These are phyloP conservation scores for Tinamus guttatus DNA, from an alignment of 2,113 vertebrate genomes.

Conservation along the genomic window DNA sequence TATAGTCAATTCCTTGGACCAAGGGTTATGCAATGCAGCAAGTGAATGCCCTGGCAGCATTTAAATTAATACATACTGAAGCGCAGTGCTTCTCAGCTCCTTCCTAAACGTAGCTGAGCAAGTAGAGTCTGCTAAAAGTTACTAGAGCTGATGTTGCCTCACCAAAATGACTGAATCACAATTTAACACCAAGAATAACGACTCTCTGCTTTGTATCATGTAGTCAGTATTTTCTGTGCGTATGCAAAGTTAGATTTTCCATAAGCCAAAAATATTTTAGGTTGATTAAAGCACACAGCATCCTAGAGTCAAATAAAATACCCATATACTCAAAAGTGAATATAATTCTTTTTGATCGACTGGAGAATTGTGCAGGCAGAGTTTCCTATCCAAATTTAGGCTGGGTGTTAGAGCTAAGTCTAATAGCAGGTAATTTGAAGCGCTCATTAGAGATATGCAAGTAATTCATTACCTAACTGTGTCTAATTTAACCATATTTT, in stretches of 20 bases:
- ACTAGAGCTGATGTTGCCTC: not conserved
- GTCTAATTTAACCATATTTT: slow-evolving; percentile 61
- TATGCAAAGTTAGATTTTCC: not conserved
- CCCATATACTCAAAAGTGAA: slow-evolving; percentile 28
- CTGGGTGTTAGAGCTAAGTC: slow-evolving; percentile 27
- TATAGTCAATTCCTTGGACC: not conserved
- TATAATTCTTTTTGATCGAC: slow-evolving; percentile 33
- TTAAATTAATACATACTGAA: not conserved
- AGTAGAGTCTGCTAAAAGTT: not conserved
- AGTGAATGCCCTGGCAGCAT: not conserved
- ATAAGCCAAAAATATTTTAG: not conserved
- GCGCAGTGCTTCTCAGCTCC: not conserved
- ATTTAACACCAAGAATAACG: not conserved
- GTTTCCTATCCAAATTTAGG: slow-evolving; percentile 41
- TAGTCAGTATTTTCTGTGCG: not conserved
- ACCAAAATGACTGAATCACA: not conserved
- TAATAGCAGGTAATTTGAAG: slow-evolving; percentile 45
- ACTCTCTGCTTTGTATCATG: not conserved
- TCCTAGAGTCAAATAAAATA: slow-evolving; percentile 48
- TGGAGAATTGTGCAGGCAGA: slow-evolving; percentile 6
- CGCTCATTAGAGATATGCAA: slow-evolving; percentile 49
- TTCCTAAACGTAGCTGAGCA: not conserved
- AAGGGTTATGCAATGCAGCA: not conserved
- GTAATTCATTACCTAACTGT: slow-evolving; percentile 46
- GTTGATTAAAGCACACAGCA: not conserved